Conservation (phyloP, 2,113 vertebrate species). For the Craseonycteris thonglongyai region DNA sequence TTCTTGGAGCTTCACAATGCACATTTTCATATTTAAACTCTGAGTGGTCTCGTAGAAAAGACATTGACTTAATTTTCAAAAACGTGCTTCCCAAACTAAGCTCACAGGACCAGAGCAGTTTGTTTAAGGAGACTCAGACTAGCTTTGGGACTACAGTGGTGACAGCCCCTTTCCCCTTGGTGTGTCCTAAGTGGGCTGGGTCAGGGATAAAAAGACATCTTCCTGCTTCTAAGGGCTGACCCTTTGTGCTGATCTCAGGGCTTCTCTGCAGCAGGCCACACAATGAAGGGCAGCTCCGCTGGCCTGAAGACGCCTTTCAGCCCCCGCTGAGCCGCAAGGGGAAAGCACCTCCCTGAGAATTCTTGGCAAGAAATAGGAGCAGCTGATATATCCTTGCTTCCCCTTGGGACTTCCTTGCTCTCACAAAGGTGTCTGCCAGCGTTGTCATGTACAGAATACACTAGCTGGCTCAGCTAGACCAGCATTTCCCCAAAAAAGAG, state of each 20-base stretch:
- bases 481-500: neutral
- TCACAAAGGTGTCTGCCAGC: neutral
- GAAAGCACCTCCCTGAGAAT: neutral
- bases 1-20: neutral
- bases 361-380: conserved; percentile 9
- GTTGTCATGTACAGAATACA: neutral
- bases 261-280: neutral
- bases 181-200: neutral
- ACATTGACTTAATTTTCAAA: neutral
- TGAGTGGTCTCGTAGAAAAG: neutral
- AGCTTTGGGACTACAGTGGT: neutral
- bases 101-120: neutral
- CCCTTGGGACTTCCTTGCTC: neutral
- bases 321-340: neutral
- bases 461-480: neutral
- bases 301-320: neutral
- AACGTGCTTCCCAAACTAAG: neutral
- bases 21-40: neutral
- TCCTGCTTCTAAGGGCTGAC: neutral
- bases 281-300: neutral
- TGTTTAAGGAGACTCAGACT: neutral
- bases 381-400: neutral
- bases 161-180: neutral
- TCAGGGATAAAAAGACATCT: neutral
- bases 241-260: neutral